Evolutionary conservation across 2,797 vertebrate genomes (phyloP).

Genomic region (Falco peregrinus): DNA sequence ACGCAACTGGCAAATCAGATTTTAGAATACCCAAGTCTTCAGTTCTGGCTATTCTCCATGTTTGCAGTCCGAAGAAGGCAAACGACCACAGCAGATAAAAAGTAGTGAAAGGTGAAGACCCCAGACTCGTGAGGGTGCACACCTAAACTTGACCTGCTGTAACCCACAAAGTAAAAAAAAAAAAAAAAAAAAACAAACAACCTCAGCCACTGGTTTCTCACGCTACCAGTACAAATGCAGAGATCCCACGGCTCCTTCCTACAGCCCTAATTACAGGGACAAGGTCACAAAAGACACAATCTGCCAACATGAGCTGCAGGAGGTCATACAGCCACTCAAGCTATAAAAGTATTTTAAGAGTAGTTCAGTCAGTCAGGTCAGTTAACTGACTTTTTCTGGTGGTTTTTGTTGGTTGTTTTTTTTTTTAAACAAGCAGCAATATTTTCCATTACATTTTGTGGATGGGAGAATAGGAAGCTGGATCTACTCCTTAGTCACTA

Average conservation of each 20-base stretch:
- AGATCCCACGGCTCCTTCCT: neutral
- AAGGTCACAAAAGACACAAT: neutral
- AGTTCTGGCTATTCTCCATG: neutral
- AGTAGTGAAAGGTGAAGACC: neutral
- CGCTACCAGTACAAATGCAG: neutral
- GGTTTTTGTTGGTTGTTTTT: neutral
- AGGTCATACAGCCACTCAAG: neutral
- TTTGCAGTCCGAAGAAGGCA: neutral
- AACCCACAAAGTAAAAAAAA: neutral
- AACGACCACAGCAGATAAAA: neutral
- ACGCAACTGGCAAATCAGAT: neutral
- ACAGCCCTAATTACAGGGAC: neutral
- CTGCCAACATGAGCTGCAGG: neutral
- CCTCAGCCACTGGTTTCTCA: neutral
- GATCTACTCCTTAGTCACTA: neutral
- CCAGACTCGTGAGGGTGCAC: neutral
- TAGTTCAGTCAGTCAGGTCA: conserved; percentile 25
- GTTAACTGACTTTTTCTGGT: neutral
- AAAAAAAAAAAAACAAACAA: neutral
- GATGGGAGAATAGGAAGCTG: neutral
- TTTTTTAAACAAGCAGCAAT: neutral
- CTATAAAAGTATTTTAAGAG: conserved; percentile 20
- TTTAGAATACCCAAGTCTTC: neutral
- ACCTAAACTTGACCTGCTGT: neutral
- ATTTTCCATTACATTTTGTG: neutral